These are phyloP conservation scores for Sesamia nonagrioides DNA, from an alignment of 1,140 invertebrate species.

Conservation along the genomic window DNA sequence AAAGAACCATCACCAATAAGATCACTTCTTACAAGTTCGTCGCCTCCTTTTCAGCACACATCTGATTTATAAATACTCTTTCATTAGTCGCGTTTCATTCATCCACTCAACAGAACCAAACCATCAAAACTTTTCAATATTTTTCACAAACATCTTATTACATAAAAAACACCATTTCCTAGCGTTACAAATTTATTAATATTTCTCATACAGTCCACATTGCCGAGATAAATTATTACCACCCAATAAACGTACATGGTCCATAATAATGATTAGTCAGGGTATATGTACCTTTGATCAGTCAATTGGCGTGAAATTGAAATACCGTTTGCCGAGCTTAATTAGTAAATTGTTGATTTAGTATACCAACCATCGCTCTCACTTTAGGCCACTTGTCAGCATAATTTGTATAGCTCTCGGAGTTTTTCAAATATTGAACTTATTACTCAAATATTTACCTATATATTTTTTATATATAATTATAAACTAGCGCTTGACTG, in stretches of 20 bases:
- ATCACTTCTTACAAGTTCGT: too few relatives aligned
- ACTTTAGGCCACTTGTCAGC: slow-evolving; percentile 10
- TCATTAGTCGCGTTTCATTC: too few relatives aligned
- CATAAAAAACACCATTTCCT: background rate
- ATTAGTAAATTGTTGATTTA: slow-evolving; percentile 69
- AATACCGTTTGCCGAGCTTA: slow-evolving; percentile 64
- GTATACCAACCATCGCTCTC: background rate
- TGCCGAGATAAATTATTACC: slow-evolving; percentile 1
- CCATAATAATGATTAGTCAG: slow-evolving; percentile 47
- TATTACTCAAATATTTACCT: too few relatives aligned
- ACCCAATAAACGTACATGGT: slow-evolving; percentile 29
- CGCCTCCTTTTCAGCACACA: too few relatives aligned
- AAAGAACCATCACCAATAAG: too few relatives aligned
- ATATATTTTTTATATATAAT: too few relatives aligned
- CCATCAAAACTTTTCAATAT: too few relatives aligned
- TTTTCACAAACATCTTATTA: too few relatives aligned
- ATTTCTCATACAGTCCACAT: background rate
- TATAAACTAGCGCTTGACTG: too few relatives aligned
- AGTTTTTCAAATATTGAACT: background rate
- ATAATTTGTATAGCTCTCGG: background rate
- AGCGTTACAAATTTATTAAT: background rate
- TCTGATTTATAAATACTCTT: too few relatives aligned
- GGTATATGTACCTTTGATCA: slow-evolving; percentile 58
- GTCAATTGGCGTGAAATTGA: slow-evolving; percentile 59
- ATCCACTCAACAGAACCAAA: too few relatives aligned